Evolutionary conservation across 30 jellyfish, hydroid and myxozoan species (phyloP), one percentile per base, ranked within the genome.

Genomic region (Cassiopea xamachana): DNA sequence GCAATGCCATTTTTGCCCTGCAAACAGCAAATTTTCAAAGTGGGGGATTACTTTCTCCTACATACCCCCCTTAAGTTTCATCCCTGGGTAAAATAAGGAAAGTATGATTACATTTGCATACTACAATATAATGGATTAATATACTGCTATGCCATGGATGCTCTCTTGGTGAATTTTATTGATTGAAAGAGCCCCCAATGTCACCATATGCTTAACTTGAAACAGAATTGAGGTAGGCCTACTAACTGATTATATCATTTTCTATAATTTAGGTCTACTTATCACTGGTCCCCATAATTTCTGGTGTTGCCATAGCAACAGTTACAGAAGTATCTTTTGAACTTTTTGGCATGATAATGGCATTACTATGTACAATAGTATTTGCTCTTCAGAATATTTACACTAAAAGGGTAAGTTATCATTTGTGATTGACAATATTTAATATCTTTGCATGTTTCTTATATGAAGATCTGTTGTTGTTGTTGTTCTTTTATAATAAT

Each of bases 221-320:
- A 27, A 27, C 39, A 27, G 39, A 27, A 27, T 27, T 27, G 39
- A 27, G 39, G 39, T 27, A 27, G 39, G 39, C 39, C 39, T 27
- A 27, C 39, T 27, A 27, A 27, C 39, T 9, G 74, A 9, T 64
- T 64, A 7, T 9, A 27, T 64, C 19, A 64, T 14, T 59, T 59
- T 59, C 13, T 59, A 9, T 64, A 64, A 70, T 79, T 14, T 60
- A 96, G 99, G 96, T 90, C 7, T 96, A 96, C 83, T 12, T 89
- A 9, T 96, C 99, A 1, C 75, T 96, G 44, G 55, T 96, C 48
- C 99, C 99, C 9, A 96, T 96, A 61, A 97, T 96, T 48, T 46
- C 84, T 81, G 99, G 99, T 71, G 99, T 96, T 60, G 98, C 92
- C 87, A 92, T 96, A 64, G 99, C 99, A 84, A 92, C 99, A 2